These are phyloP conservation scores for Pagetopsis macropterus DNA, from an alignment of 2,797 vertebrate species.

Conservation along the genomic window DNA sequence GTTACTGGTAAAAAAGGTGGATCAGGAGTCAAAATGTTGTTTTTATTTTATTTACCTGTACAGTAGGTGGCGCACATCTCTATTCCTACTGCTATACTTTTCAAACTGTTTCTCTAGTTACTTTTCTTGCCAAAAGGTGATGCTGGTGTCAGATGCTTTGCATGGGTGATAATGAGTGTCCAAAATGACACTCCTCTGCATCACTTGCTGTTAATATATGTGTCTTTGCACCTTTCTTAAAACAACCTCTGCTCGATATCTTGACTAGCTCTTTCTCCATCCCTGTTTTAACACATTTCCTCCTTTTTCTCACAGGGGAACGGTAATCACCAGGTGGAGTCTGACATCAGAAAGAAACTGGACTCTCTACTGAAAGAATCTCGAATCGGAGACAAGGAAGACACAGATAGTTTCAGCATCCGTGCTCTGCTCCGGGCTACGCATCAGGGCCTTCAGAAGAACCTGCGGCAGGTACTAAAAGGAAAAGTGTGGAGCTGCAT, in stretches of 20 bases:
- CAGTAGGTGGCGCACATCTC: not conserved
- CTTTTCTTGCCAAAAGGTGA: not conserved
- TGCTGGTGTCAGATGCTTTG: conserved; percentile 1
- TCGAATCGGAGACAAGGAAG: conserved; percentile 95
- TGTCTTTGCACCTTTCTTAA: conserved; percentile 5
- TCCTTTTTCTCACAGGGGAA: conserved; percentile 84
- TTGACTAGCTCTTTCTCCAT: not conserved
- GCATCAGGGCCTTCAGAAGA: conserved; percentile 91
- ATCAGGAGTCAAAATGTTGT: not conserved
- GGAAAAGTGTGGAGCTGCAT: not conserved
- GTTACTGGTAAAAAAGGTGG: not conserved
- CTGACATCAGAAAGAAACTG: conserved; percentile 94
- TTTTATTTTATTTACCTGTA: not conserved
- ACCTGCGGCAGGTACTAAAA: conserved; percentile 90
- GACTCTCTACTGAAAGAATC: conserved; percentile 97
- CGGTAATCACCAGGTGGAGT: conserved; percentile 93
- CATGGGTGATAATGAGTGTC: not conserved
- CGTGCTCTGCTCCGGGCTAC: conserved; percentile 93
- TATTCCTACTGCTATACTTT: not conserved
- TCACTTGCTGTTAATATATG: not conserved
- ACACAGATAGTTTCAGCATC: conserved; percentile 97
- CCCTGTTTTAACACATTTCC: not conserved
- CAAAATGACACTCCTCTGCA: not conserved
- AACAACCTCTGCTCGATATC: not conserved
- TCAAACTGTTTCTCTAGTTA: not conserved